Evolutionary conservation across 2,797 vertebrate genomes (phyloP), one percentile per base, ranked within the genome.

Genomic region (Lacerta bilineata): DNA sequence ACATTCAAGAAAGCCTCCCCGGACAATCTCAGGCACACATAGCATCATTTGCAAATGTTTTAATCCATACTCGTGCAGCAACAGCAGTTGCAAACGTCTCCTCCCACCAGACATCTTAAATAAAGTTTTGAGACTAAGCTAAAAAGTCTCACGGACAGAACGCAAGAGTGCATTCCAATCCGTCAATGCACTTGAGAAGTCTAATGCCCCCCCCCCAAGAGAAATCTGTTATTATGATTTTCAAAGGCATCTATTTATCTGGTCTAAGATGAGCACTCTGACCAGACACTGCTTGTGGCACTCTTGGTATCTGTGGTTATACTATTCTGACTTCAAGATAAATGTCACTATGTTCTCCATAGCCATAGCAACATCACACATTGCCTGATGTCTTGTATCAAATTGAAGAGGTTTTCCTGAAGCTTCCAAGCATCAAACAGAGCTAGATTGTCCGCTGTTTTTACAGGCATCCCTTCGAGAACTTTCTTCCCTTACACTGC

Each of bases 221-320:
- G 76, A 89, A 89, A 27, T 71, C 0, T 55, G 36, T 74, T 76
- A 83, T 0, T 90, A 86, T 36, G 25, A 50, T n/a, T 85, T 75
- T 91, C 66, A 95, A 90, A 88, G 29, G 8, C 59, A 90, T 87
- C 59, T 80, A 66, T 46, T 94, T 87, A 88, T 78, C 23, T 46
- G 0, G 0, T 61, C 69, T 41, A 90, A 25, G n/a, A 80, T 0
- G 4, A 88, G 69, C 0, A 2, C 41, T 43, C 33, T 59, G 87
- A 88, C 85, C 46, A 93, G 80, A 77, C 77, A 61, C 74, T 78
- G 71, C 1, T 74, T 82, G 80, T 0, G 1, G 84, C 23, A n/a
- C 0, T 4, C 39, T 93, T 84, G 78, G 23, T 87, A 23, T 81
- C 39, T 87, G 23, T 2, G 8, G 2, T 90, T 18, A 33, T 61